Conservation (phyloP, 1,140 invertebrate genomes). For the Goniozus legneri region DNA sequence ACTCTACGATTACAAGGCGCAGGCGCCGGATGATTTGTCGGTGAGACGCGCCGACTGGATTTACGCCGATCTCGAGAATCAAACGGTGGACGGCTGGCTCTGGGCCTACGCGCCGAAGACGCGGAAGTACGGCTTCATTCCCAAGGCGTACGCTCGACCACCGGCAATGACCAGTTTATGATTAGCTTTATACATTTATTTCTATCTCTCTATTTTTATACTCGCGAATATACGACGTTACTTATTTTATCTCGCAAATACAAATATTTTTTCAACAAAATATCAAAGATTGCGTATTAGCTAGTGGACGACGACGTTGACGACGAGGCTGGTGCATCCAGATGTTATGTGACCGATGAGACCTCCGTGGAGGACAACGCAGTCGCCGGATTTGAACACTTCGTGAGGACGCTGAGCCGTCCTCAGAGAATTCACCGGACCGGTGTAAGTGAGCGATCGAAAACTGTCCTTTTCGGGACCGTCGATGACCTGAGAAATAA, state of each 20-base stretch:
- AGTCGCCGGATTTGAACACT: constrained; percentile 43
- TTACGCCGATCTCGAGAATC: constrained; percentile 88
- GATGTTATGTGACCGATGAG: constrained; percentile 40
- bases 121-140: constrained; percentile 91
- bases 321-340: constrained; percentile 39
- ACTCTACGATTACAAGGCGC: constrained; percentile 92
- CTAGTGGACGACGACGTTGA: constrained; percentile 45
- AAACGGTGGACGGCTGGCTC: constrained; percentile 91
- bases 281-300: not conserved
- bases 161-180: constrained; percentile 87
- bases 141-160: constrained; percentile 88
- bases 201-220: constrained; percentile 13
- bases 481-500: constrained; percentile 33
- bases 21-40: constrained; percentile 86
- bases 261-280: not conserved
- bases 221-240: too few species aligned
- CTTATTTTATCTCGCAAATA: not conserved
- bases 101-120: constrained; percentile 93
- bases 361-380: constrained; percentile 44
- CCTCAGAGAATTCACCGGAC: constrained; percentile 43
- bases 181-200: constrained; percentile 27
- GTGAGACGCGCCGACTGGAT: constrained; percentile 90
- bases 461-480: constrained; percentile 33
- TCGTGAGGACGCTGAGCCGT: constrained; percentile 39
- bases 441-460: constrained; percentile 44